Base-by-base conservation (phyloP, 2,797 vertebrate genomes). In the Pteronotus mesoamericanus region DNA sequence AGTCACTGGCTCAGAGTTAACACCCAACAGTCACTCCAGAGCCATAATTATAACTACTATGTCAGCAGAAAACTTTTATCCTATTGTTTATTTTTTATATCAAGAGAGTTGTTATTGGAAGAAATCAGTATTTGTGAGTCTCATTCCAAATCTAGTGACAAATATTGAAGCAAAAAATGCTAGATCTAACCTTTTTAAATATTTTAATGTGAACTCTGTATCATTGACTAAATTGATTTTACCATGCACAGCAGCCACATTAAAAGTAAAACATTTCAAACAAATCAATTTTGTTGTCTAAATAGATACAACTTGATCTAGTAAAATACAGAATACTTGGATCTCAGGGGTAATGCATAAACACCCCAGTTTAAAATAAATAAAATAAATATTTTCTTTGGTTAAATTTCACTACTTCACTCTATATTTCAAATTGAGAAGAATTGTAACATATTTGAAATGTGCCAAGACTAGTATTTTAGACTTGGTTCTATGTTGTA, bases 251-350 rank as follows among this genome's bases (percentile, higher is more conserved):
- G 3, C 9, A 80, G 37, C 37, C 68, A 68, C 32, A 26, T 87
- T 80, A 90, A 75, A 78, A 90, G 85, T 34, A 89, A 2, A 3
- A 90, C 78, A 68, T 84, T 94, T 96, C 24, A 82, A 92, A 82
- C 22, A 85, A 91, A 91, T 71, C 22, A 64, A 19, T 85, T 88
- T 42, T 88, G 24, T 72, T 80, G 3, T 89, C 48, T 78, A 83
- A 94, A 74, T 74, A 91, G 34, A 92, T 37, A 46, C 6, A 77
- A 39, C 5, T 82, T 78, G 42, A 78, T 53, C 21, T 84, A 64
- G 55, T 61, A 44, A 69, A 94, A 72, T 42, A 88, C 1, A 72
- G 46, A 75, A 88, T 84, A 92, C 71, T 51, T 94, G 48, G 85
- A 88, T 61, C 9, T 85, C 34, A 68, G 46, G 57, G n/a, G 2